phyloP scores from a whole-genome alignment of 2,113 vertebrate species.

The Spea bombifrons region DNA sequence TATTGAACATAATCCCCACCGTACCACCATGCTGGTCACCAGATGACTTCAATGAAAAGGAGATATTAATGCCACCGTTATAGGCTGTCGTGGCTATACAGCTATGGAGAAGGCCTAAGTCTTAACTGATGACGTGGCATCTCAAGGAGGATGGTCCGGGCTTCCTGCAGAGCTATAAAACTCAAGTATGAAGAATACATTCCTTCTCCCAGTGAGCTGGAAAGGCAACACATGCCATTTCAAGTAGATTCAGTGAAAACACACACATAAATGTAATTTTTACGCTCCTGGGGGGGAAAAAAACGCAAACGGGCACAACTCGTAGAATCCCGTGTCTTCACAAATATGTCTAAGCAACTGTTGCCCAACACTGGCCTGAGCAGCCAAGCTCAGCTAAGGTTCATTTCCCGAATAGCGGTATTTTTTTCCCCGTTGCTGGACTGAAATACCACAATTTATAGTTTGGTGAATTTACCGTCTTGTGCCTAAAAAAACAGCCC shows the following conservation, averaged over 20 bases:
- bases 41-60: too few relatives aligned
- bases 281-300: not conserved
- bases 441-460: not conserved
- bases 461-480: constrained; percentile 7
- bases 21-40: too few relatives aligned
- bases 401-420: not conserved
- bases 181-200: not conserved
- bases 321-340: not conserved
- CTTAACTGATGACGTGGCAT: too few relatives aligned
- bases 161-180: too few relatives aligned
- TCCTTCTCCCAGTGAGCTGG: not conserved
- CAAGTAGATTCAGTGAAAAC: not conserved
- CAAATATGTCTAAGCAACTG: not conserved
- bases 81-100: too few relatives aligned
- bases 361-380: not conserved
- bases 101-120: too few relatives aligned
- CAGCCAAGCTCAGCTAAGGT: not conserved
- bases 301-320: not conserved
- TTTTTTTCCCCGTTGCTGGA: not conserved
- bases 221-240: not conserved
- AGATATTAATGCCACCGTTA: too few relatives aligned
- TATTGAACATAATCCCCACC: too few relatives aligned
- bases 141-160: too few relatives aligned
- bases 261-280: not conserved
- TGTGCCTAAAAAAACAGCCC: constrained; percentile 3